Percentiles rank a stretch among this genome's conserved stretches.
Evolutionary conservation across 2,113 vertebrate genomes (phyloP).

Genomic region (Candoia aspera): DNA sequence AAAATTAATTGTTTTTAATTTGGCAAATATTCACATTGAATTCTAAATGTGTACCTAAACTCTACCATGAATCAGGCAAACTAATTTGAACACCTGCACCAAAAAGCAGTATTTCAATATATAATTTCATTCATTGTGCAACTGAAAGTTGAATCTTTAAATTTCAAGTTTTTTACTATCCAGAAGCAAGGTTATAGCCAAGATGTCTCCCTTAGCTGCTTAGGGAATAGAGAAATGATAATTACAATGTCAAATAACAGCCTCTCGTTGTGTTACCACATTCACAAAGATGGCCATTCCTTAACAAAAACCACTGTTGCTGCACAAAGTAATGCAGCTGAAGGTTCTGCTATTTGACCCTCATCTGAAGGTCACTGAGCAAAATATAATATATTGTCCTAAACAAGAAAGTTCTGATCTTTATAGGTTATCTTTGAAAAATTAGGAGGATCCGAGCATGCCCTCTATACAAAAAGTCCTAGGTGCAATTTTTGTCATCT

Average conservation of each 20-base stretch:
- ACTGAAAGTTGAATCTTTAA: conserved; percentile 56
- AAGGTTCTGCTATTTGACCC: conserved; percentile 41
- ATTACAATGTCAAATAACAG: conserved; percentile 55
- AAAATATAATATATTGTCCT: conserved; percentile 40
- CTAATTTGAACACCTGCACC: conserved; percentile 1
- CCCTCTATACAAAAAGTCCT: background rate
- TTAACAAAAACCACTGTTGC: conserved; percentile 45
- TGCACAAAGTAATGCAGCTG: conserved; percentile 1
- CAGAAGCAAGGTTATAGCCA: conserved; percentile 70
- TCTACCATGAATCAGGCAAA: conserved; percentile 30
- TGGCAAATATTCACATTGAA: background rate
- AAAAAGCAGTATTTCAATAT: conserved; percentile 62
- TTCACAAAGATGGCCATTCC: conserved; percentile 42
- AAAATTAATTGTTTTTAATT: conserved; percentile 31
- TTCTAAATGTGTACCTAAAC: conserved; percentile 28
- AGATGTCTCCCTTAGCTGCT: conserved; percentile 65
- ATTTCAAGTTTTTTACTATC: conserved; percentile 59
- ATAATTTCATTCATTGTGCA: conserved; percentile 70
- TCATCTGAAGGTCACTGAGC: conserved; percentile 31
- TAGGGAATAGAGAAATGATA: conserved; percentile 63
- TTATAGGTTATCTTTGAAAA: background rate
- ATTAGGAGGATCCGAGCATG: background rate
- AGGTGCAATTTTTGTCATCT: background rate
- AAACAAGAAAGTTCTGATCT: conserved; percentile 6
- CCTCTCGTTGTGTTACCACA: conserved; percentile 50